Evolutionary conservation across 1,140 invertebrate species (phyloP).

Genomic region (Temnothorax longispinosus): DNA sequence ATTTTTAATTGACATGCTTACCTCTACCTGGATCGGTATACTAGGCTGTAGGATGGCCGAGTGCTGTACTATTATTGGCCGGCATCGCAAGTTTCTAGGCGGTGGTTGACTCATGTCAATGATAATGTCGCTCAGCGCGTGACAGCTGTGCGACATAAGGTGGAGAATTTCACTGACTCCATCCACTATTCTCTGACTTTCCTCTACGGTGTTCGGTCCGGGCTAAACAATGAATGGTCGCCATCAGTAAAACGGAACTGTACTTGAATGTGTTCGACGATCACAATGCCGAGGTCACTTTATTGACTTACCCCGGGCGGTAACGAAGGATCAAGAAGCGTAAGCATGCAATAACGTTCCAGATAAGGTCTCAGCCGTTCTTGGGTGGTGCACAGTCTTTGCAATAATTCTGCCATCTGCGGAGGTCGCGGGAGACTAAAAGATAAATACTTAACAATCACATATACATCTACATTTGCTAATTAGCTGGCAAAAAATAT

Average conservation of each 20-base stretch:
- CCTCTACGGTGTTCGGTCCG: slow-evolving; percentile 82
- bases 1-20: slow-evolving; percentile 67
- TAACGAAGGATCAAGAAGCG: slow-evolving; percentile 87
- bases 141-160: slow-evolving; percentile 94
- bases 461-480: not conserved
- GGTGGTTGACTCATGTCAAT: slow-evolving; percentile 89
- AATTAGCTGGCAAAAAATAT: not conserved
- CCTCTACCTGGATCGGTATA: slow-evolving; percentile 89
- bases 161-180: slow-evolving; percentile 93
- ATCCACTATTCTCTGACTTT: slow-evolving; percentile 89
- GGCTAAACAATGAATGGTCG: slow-evolving; percentile 76
- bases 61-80: slow-evolving; percentile 91
- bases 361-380: slow-evolving; percentile 88
- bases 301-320: slow-evolving; percentile 84
- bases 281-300: not conserved
- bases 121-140: slow-evolving; percentile 94
- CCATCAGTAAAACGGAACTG: not conserved
- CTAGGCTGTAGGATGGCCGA: slow-evolving; percentile 88
- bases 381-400: slow-evolving; percentile 87
- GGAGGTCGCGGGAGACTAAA: slow-evolving; percentile 84
- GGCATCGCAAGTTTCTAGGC: slow-evolving; percentile 90
- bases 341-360: slow-evolving; percentile 87
- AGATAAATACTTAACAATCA: slow-evolving; percentile 49
- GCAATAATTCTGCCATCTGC: slow-evolving; percentile 88
- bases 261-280: not conserved